Evolutionary conservation across 2,888 invertebrate genomes (phyloP), one percentile per base, ranked within the genome.

Genomic region (Hemistola chrysoprasaria): DNA sequence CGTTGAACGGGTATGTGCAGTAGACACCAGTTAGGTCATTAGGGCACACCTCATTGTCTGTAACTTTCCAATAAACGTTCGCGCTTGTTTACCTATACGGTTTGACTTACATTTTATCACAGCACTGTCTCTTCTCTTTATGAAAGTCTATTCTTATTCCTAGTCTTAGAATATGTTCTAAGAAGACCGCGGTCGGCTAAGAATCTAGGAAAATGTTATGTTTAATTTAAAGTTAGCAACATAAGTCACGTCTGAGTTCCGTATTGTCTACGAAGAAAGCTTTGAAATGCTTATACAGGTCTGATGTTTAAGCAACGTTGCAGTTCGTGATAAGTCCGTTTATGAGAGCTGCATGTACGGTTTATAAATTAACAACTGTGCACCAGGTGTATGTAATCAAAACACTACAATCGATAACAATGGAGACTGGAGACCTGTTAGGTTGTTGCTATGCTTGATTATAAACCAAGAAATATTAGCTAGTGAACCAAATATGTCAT

Each of bases 351-450:
- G 50, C 46, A 50, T 47, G 44, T 46, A 42, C 38, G 50, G 40
- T 52, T 42, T 52, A 52, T 50, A 66, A 56, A 56, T 53, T 58
- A 53, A 40, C 53, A 62, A 64, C 69, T 69, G 70, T 51, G 56
- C 51, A 56, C 65, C 79, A 79, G 78, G 77, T 79, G 78, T 53
- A 62, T 40, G 62, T 62, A 74, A 78, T 72, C 71, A 68, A 64
- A 76, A 69, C 69, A 70, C 49, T 62, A 56, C 49, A 40, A 43
- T 44, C 65, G 62, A 73, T 72, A 69, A 61, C 50, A 49, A 38
- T 38, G 47, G 41, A 47, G 41, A 45, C 53, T n/a, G n/a, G n/a
- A n/a, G n/a, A n/a, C n/a, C 16, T 16, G 16, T 2, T 16, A 16
- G 16, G 16, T 53, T 58, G 63, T 63, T 67, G 45, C 65, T 53